Conservation (phyloP, 2,113 vertebrate genomes). For the Amphilophus citrinellus region DNA sequence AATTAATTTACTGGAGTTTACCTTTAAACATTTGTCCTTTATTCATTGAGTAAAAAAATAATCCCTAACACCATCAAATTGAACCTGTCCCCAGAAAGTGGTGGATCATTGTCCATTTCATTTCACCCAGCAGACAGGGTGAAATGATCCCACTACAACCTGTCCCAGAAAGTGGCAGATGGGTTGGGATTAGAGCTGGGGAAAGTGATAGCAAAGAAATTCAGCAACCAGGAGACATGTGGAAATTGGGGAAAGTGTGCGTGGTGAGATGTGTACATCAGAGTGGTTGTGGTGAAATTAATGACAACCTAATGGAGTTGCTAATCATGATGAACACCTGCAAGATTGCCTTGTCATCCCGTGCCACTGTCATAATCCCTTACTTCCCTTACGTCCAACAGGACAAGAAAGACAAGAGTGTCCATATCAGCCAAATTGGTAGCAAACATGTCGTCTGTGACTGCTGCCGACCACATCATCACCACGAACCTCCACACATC, state of each 20-base stretch:
- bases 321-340: slow-evolving; percentile 84
- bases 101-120: no score
- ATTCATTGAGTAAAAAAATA: no score
- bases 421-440: slow-evolving; percentile 97
- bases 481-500: slow-evolving; percentile 98
- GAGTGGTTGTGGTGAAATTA: slow-evolving; percentile 83
- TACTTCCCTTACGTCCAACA: slow-evolving; percentile 83
- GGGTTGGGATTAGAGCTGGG: no score
- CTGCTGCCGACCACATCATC: slow-evolving; percentile 96
- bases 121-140: no score
- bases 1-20: no score
- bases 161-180: no score
- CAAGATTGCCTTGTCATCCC: slow-evolving; percentile 83
- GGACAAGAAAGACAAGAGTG: slow-evolving; percentile 89
- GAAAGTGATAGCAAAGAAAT: no score
- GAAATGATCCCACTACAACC: no score
- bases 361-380: slow-evolving; percentile 83
- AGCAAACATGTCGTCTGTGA: slow-evolving; percentile 96
- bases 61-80: no score
- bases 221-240: slow-evolving; percentile 46
- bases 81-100: no score
- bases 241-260: slow-evolving; percentile 83
- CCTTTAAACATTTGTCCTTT: no score
- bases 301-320: slow-evolving; percentile 84
- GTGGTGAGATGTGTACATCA: slow-evolving; percentile 83